These are phyloP conservation scores for Micrasema longulum DNA, from an alignment of 1,140 invertebrate genomes.

Conservation along the genomic window DNA sequence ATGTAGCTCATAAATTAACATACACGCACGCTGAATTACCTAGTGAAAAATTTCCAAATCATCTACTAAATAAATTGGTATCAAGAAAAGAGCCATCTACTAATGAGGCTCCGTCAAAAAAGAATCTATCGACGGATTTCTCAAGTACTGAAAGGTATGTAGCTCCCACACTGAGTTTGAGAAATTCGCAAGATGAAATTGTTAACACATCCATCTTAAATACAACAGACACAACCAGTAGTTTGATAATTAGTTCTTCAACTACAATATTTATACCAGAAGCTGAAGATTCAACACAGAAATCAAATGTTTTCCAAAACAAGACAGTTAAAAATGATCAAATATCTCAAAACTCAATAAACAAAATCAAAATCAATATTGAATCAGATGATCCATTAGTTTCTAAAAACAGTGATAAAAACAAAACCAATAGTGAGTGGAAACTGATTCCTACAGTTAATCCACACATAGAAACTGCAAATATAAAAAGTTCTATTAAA, in stretches of 20 bases:
- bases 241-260: no score
- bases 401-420: no score
- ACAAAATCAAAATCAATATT: background rate
- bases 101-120: conserved; percentile 12
- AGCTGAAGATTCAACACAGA: conserved; percentile 40
- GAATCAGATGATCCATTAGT: conserved; percentile 55
- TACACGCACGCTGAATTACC: conserved; percentile 50
- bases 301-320: conserved; percentile 7
- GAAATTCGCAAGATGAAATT: background rate
- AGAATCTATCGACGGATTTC: background rate
- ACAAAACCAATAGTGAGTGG: conserved; percentile 58
- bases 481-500: conserved; percentile 29
- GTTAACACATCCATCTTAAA: background rate
- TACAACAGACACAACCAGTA: no score
- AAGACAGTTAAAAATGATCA: conserved; percentile 46
- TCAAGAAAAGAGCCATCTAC: background rate
- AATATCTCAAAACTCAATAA: conserved; percentile 10
- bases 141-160: background rate
- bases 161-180: background rate
- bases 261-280: conserved; percentile 16
- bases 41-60: conserved; percentile 64
- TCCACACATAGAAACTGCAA: conserved; percentile 56
- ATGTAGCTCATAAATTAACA: background rate
- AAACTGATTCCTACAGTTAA: conserved; percentile 63
- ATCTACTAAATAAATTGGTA: conserved; percentile 64